Base-by-base conservation (phyloP, 2,113 vertebrate species). In the Orthochromis malagaraziensis region DNA sequence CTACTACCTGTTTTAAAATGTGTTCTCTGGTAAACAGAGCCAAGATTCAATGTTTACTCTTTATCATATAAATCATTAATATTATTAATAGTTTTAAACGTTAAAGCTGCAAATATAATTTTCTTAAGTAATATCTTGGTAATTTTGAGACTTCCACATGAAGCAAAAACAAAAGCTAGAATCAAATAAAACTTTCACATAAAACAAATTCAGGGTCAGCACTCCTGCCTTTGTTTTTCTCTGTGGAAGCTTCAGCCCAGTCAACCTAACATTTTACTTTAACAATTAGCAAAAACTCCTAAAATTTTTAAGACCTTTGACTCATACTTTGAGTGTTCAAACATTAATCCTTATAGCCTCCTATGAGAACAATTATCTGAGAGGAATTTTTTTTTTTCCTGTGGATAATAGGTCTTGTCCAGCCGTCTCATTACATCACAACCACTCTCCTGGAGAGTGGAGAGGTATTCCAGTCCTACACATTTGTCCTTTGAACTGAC, bases 401-500 rank as follows among this genome's bases (percentile, higher is more conserved):
- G 14, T 57, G 45, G 57, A 87, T 83, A 88, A 85, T 68, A 89
- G 79, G 70, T 84, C 82, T 82, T 65, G 79, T 84, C 91, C 90
- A 84, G 87, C 79, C 87, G 68, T 92, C 89, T 93, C 89, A 85
- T 93, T 93, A 88, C 82, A 88, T 92, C n/a, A 79, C 33, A 26
- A 12, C 80, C 21, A 29, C 83, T 84, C 65, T 88, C 82, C 65
- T 84, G 88, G 47, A 73, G 83, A 68, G 60, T 38, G 60, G 87
- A 88, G 85, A 88, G 42, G 77, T 87, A 73, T 89, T 90, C 77
- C 55, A 91, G 91, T 90, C 91, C 93, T 85, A 90, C 93, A 91
- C 91, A 83, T 89, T 90, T 87, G 86, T 90, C 91, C 94, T 93
- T 92, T 94, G 87, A 92, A 92, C 91, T 17, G 17, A 47, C 88